Evolutionary conservation across 2,888 invertebrate species (phyloP), one percentile per base, ranked within the genome.

Genomic region (Volucella inanis): DNA sequence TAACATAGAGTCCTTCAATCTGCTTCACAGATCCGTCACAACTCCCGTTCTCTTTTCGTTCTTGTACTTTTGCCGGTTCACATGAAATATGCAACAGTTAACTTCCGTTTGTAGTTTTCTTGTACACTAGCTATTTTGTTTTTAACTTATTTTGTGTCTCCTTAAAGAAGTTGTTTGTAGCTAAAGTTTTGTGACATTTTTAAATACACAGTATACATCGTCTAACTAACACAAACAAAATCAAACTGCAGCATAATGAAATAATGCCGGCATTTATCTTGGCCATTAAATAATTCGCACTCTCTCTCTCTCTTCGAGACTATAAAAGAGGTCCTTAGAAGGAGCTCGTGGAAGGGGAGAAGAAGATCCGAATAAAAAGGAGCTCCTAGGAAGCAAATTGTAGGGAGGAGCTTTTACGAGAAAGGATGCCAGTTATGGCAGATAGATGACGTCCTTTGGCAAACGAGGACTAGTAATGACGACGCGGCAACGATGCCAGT

Each of bases 201-300:
- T 22, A 1, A 22, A 22, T 22, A 22, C 18, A 22, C 3, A 22
- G 18, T 22, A 22, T 22, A 2, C 18, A 22, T 0, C 47, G 0
- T 15, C 14, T 39, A 31, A 15, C 9, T 11, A 49, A 55, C 3
- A 65, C 45, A 50, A 14, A 64, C 61, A 67, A 71, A 84, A 79
- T 80, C 67, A 85, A 72, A 80, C 76, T 84, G 59, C 71, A 61
- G 50, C 65, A 64, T 80, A 85, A 85, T 80, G 80, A 85, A 85
- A 85, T 85, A 85, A 80, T 67, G 80, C 71, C 55, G 67, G 62
- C 85, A 80, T 85, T 76, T 85, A 85, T 85, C 71, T 85, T 77
- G 67, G 80, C 76, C 79, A 62, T 80, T 80, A 85, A 80, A 80
- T 85, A 85, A 85, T 80, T 85, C 61, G 50, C 65, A 65, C 38